Conservation (phyloP, 2,113 vertebrate species). For the Mormyrus lacerda region DNA sequence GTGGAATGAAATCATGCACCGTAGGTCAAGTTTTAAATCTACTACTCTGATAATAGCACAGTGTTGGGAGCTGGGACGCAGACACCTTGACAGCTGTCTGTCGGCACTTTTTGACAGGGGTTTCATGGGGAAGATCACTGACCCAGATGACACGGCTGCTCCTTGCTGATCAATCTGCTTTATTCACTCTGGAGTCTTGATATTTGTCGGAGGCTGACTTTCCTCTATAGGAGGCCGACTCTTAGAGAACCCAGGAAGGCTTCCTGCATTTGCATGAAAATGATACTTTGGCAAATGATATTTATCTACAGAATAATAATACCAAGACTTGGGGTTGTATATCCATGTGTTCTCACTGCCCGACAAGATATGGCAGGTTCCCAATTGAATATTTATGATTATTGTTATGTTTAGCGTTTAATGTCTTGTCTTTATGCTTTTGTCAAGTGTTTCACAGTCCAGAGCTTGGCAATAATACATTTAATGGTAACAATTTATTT, state of each 20-base stretch:
- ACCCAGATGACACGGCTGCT: background rate
- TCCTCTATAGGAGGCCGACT: background rate
- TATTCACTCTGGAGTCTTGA: background rate
- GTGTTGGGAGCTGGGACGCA: background rate
- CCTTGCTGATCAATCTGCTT: background rate
- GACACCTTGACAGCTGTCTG: background rate
- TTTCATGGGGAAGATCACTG: background rate
- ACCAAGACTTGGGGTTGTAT: background rate
- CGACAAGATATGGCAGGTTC: background rate
- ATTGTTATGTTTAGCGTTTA: background rate
- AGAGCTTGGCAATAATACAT: background rate
- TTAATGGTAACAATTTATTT: background rate
- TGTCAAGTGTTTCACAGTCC: background rate
- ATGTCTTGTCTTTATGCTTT: background rate
- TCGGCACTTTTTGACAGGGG: background rate
- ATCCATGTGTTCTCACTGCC: background rate
- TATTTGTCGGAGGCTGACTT: background rate
- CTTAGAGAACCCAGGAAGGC: background rate
- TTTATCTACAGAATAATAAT: background rate
- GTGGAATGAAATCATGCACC: background rate
- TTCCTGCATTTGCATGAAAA: background rate
- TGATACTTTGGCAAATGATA: background rate
- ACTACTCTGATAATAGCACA: background rate
- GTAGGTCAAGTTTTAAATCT: background rate
- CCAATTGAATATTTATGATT: background rate